These are phyloP conservation scores for Trachelus tabidus DNA, from an alignment of 2,888 invertebrate genomes.

Conservation along the genomic window DNA sequence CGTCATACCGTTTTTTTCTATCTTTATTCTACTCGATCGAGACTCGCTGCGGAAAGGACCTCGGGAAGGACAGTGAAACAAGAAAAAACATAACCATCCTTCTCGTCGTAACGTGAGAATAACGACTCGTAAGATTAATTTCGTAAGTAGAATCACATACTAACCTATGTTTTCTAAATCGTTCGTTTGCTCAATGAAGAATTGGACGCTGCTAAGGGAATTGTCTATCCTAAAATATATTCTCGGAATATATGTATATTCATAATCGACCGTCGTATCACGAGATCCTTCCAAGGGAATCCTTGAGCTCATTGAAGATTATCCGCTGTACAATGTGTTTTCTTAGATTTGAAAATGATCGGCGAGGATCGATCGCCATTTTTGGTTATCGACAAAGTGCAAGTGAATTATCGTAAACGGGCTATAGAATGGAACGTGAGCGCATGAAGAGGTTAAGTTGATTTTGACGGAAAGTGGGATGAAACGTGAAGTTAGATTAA, in stretches of 20 bases:
- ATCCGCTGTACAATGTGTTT: background rate
- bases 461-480: too few species aligned
- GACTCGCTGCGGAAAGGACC: background rate
- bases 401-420: background rate
- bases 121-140: background rate
- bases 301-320: background rate
- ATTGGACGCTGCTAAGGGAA: background rate
- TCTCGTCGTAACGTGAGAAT: background rate
- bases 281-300: background rate
- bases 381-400: background rate
- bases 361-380: background rate
- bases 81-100: background rate
- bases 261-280: background rate
- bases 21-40: background rate
- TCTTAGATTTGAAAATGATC: background rate
- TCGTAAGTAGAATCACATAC: background rate
- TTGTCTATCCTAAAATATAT: too few species aligned
- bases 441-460: too few species aligned
- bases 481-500: too few species aligned
- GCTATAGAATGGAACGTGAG: background rate
- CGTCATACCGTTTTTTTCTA: constrained; percentile 11
- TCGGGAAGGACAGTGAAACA: background rate
- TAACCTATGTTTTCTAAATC: background rate
- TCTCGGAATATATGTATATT: too few species aligned
- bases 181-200: background rate